phyloP scores from a whole-genome alignment of 1,140 invertebrate species.

The Aphis gossypii region DNA sequence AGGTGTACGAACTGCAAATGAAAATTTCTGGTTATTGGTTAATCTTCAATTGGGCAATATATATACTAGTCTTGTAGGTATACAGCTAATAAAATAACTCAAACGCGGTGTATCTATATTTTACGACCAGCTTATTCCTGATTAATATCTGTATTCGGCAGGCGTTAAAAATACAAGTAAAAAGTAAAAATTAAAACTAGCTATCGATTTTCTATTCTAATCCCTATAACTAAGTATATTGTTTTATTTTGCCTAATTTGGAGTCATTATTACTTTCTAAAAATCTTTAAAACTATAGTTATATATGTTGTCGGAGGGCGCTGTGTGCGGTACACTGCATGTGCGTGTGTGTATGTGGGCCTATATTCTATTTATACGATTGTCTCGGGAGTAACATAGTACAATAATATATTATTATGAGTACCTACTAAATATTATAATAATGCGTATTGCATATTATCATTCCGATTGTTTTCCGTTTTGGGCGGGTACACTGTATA shows the following conservation, averaged over 20 bases:
- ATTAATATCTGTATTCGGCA: neutral
- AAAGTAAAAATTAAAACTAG: neutral
- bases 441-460: constrained; percentile 6
- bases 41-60: neutral
- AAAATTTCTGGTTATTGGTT: neutral
- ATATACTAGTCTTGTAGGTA: neutral
- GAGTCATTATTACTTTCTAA: neutral
- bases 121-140: neutral
- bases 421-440: neutral
- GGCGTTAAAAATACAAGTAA: neutral
- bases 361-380: constrained; percentile 1
- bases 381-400: neutral
- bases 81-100: neutral
- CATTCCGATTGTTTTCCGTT: neutral
- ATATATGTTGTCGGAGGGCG: neutral
- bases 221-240: neutral
- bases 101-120: neutral
- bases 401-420: neutral
- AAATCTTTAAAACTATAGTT: neutral
- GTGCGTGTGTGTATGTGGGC: neutral
- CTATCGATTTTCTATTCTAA: neutral
- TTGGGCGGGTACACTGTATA: neutral
- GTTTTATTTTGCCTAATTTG: neutral
- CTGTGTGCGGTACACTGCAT: too few relatives aligned
- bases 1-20: neutral